A percentile compares a stretch with the other conserved stretches of the same genome.
Conservation (phyloP, 2,888 invertebrate genomes). For the Drosophila rubida region DNA sequence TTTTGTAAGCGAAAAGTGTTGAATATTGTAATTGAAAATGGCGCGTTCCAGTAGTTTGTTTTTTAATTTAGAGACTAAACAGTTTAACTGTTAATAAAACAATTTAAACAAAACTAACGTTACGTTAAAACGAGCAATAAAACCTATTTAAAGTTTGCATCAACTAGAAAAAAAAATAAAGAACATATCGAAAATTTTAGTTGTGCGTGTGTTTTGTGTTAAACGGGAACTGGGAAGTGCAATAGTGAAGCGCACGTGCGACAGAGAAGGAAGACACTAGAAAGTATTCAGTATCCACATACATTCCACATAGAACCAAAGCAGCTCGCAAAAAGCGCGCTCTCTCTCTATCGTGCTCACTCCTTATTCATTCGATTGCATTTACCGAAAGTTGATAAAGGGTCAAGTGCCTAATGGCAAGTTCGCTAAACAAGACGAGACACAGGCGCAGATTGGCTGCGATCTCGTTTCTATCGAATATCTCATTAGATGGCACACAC, state of each 20-base stretch:
- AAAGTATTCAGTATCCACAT: neutral
- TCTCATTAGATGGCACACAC: constrained; percentile 96
- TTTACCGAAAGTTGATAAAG: constrained; percentile 45
- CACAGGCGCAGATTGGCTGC: constrained; percentile 95
- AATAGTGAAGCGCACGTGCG: constrained; percentile 48
- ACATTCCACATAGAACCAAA: constrained; percentile 21
- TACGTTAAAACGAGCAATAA: neutral
- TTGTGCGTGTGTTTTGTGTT: constrained; percentile 20
- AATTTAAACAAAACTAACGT: neutral
- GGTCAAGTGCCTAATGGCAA: constrained; percentile 85
- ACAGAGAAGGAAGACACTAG: neutral
- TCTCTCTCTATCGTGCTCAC: neutral
- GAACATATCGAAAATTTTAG: neutral
- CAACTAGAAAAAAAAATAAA: neutral
- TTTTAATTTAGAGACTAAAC: constrained; percentile 81
- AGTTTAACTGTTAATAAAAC: constrained; percentile 65
- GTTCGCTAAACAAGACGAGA: constrained; percentile 86
- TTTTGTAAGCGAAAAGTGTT: constrained; percentile 16
- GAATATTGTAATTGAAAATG: constrained; percentile 60
- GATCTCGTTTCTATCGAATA: constrained; percentile 96
- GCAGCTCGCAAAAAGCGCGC: neutral
- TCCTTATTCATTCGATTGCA: constrained; percentile 37
- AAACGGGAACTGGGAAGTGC: constrained; percentile 34
- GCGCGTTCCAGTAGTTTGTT: constrained; percentile 78
- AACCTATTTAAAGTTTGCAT: constrained; percentile 4